phyloP scores from a whole-genome alignment of 2,113 vertebrate genomes.

The Leuciscus idus region DNA sequence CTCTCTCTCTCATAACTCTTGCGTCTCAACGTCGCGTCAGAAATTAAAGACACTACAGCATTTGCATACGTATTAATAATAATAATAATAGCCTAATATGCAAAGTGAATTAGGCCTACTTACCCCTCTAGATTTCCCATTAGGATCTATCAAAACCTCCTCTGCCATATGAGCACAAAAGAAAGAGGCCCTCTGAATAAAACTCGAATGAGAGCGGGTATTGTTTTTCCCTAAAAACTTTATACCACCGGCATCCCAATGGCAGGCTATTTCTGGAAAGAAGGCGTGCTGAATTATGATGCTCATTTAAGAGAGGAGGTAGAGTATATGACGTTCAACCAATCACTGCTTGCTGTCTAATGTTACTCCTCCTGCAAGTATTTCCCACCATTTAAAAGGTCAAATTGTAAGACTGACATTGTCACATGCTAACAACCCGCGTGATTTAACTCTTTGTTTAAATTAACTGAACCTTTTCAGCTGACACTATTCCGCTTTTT shows the following conservation, averaged over 20 bases:
- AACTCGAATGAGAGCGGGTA: slow-evolving; percentile 32
- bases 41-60: background rate
- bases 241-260: slow-evolving; percentile 34
- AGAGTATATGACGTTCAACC: background rate
- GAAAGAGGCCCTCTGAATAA: slow-evolving; percentile 38
- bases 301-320: background rate
- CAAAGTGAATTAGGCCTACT: slow-evolving; percentile 51
- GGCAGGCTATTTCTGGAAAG: slow-evolving; percentile 27
- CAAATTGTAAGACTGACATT: slow-evolving; percentile 5
- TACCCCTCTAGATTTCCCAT: slow-evolving; percentile 67
- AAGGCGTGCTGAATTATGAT: slow-evolving; percentile 54
- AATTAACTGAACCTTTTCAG: background rate
- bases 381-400: slow-evolving; percentile 9
- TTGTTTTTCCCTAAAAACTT: slow-evolving; percentile 45
- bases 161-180: slow-evolving; percentile 72
- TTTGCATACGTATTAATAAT: background rate
- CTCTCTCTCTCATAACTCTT: background rate
- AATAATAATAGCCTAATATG: background rate
- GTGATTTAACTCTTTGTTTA: slow-evolving; percentile 34
- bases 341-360: background rate
- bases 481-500: background rate
- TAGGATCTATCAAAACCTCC: slow-evolving; percentile 64
- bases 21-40: background rate
- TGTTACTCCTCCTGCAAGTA: slow-evolving; percentile 6
- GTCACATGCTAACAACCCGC: slow-evolving; percentile 39